Evolutionary conservation across 2,113 vertebrate species (phyloP).

Genomic region (Rana temporaria): DNA sequence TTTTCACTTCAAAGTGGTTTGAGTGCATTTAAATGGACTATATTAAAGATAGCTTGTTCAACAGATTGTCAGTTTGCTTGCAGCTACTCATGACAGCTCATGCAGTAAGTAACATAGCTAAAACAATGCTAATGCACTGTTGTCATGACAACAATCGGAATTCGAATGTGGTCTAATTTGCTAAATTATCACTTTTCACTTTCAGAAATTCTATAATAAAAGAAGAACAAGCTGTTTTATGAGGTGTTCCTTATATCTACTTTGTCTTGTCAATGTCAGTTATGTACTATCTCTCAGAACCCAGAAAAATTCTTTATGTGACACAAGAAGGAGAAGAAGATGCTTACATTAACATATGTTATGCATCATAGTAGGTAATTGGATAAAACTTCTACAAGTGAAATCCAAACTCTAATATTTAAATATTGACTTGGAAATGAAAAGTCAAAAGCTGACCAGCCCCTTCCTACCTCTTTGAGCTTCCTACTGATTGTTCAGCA

Average conservation of each 20-base stretch:
- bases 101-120: slow-evolving; percentile 39
- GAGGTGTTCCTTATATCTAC: slow-evolving; percentile 3
- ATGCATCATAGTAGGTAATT: no score
- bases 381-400: no score
- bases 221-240: slow-evolving; percentile 26
- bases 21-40: slow-evolving; percentile 28
- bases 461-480: no score
- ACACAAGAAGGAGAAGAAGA: no score
- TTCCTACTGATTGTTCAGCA: no score
- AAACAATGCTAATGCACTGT: slow-evolving; percentile 44
- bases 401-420: no score
- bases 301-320: background rate
- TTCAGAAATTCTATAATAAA: slow-evolving; percentile 25
- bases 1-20: background rate
- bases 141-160: slow-evolving; percentile 50
- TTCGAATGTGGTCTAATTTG: slow-evolving; percentile 42
- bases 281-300: background rate
- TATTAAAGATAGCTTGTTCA: slow-evolving; percentile 37
- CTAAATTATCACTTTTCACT: slow-evolving; percentile 43
- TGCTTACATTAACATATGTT: no score
- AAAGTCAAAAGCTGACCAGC: no score
- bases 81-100: slow-evolving; percentile 31
- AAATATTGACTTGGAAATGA: no score
- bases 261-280: background rate
- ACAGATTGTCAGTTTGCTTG: slow-evolving; percentile 35